Percentiles rank a stretch among this genome's conserved stretches.
Evolutionary conservation across 1,140 invertebrate species (phyloP).

Genomic region (Mesaphorura yosii): DNA sequence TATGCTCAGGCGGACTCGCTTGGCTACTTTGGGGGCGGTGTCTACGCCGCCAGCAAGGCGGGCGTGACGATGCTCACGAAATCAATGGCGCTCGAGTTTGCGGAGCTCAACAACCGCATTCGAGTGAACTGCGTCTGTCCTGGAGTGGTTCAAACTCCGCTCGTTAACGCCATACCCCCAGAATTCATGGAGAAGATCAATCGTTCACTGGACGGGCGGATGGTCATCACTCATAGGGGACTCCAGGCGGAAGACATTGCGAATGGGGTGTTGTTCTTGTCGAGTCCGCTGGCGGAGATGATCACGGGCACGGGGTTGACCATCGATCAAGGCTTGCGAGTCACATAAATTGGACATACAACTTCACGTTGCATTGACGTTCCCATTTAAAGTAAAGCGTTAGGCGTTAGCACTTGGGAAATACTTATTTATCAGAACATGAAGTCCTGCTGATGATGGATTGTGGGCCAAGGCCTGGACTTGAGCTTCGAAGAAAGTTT

Average conservation of each 20-base stretch:
- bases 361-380: too few species aligned
- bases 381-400: too few species aligned
- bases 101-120: background rate
- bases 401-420: too few species aligned
- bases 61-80: background rate
- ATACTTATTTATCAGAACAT: too few species aligned
- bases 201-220: background rate
- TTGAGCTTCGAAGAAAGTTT: too few species aligned
- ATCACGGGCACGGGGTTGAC: background rate
- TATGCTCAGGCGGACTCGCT: background rate
- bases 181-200: background rate
- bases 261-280: background rate
- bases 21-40: background rate
- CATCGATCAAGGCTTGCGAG: background rate
- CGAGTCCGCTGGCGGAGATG: background rate
- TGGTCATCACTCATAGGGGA: background rate
- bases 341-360: too few species aligned
- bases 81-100: conserved; percentile 2
- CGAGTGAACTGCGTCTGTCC: conserved; percentile 1
- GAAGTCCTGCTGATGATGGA: too few species aligned
- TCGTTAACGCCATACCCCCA: background rate
- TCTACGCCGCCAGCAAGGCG: background rate
- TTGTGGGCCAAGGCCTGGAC: too few species aligned
- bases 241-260: background rate
- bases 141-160: background rate